Evolutionary conservation across 2,888 invertebrate genomes (phyloP).

Genomic region (Vannuccia rotundouncinata): DNA sequence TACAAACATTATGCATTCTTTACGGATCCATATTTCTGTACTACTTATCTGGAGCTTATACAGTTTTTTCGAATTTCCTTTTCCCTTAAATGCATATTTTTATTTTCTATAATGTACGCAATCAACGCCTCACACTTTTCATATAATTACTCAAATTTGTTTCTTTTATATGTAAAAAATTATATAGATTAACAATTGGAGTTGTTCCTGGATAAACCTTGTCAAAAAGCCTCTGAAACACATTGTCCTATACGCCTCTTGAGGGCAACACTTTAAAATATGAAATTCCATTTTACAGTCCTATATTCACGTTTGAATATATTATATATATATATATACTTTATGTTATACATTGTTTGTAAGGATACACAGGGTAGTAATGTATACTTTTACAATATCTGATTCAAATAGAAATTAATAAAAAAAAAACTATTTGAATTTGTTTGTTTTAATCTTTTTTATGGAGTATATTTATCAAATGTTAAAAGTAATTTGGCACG

Average conservation of each 20-base stretch:
- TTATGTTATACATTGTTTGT: not conserved
- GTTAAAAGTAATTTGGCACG: no score
- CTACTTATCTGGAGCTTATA: not conserved
- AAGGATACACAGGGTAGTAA: not conserved
- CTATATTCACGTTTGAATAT: not conserved
- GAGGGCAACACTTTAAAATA: not conserved
- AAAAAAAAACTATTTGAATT: not conserved
- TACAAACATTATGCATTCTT: not conserved
- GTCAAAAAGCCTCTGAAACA: no score
- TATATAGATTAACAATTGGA: no score
- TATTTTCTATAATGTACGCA: not conserved
- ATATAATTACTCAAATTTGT: not conserved
- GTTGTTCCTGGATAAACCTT: no score
- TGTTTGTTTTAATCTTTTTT: no score
- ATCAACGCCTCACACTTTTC: not conserved
- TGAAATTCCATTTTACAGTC: not conserved
- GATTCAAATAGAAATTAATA: not conserved
- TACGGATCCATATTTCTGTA: not conserved
- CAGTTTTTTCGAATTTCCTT: not conserved
- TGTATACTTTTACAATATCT: not conserved
- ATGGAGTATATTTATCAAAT: no score
- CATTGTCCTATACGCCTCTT: no score
- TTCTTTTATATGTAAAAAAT: not conserved
- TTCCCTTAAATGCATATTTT: not conserved
- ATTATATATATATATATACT: no score